Conservation (phyloP, 1,140 invertebrate genomes). For the Apis cerana region DNA sequence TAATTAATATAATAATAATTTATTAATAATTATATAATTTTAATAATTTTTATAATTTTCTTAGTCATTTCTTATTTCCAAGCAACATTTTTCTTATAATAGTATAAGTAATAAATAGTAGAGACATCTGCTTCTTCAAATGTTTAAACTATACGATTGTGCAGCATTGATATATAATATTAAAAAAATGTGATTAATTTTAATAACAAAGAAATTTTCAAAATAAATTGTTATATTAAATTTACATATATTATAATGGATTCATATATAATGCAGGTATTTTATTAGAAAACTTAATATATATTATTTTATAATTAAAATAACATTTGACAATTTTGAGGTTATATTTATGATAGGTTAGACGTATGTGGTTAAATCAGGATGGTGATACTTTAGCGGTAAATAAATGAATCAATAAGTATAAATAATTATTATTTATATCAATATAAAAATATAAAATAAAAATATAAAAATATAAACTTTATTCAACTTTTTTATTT, state of each 20-base stretch:
- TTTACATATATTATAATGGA: slow-evolving; percentile 60
- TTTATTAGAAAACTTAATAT: not conserved
- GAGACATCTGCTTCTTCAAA: slow-evolving; percentile 6
- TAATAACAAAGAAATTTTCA: not conserved
- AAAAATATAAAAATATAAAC: not conserved
- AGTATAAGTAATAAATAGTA: no score
- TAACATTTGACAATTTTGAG: not conserved
- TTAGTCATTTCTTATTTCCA: not conserved
- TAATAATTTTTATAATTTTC: not conserved
- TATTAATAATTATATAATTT: no score
- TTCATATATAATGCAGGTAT: slow-evolving; percentile 73
- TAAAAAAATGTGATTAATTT: not conserved
- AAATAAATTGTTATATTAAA: not conserved
- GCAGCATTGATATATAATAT: not conserved
- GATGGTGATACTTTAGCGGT: slow-evolving; percentile 83
- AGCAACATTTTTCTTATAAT: not conserved
- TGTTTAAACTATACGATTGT: not conserved
- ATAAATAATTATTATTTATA: not conserved
- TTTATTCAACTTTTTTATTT: slow-evolving; percentile 49
- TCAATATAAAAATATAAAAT: slow-evolving; percentile 14
- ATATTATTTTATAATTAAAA: not conserved
- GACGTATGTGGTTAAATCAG: slow-evolving; percentile 79
- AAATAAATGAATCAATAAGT: slow-evolving; percentile 41
- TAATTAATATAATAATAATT: no score
- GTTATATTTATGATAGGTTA: slow-evolving; percentile 63